phyloP scores from a whole-genome alignment of 2,113 vertebrate genomes.

The Myodes glareolus region DNA sequence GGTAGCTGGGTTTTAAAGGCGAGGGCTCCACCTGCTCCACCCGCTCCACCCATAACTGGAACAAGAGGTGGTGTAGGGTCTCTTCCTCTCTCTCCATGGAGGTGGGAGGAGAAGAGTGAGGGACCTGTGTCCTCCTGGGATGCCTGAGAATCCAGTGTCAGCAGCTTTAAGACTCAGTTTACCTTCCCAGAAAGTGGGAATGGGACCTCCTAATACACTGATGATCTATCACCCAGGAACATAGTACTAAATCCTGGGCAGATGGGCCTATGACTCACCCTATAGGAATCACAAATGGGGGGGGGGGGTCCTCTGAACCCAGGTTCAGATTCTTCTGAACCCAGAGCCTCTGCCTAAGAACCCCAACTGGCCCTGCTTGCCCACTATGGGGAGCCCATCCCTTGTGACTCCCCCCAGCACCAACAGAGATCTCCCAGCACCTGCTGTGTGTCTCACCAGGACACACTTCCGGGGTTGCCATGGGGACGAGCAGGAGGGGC shows the following conservation, averaged over 20 bases:
- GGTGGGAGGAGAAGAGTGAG: neutral
- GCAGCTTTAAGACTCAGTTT: neutral
- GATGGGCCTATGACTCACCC: neutral
- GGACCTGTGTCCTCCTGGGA: neutral
- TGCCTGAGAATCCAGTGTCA: neutral
- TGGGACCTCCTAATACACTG: neutral
- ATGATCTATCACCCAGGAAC: neutral
- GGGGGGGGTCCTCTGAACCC: neutral
- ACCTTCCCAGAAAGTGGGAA: neutral
- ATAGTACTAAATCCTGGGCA: neutral
- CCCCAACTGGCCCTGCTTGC: neutral
- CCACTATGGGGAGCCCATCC: neutral
- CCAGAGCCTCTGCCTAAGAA: neutral
- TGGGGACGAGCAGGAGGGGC: neutral
- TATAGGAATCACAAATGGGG: neutral
- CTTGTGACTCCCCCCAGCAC: neutral
- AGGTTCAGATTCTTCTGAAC: neutral
- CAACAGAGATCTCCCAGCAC: neutral
- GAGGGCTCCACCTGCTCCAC: slow-evolving; percentile 30
- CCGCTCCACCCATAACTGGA: slow-evolving; percentile 55
- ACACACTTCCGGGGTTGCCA: slow-evolving; percentile 28
- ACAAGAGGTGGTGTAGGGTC: slow-evolving; percentile 40
- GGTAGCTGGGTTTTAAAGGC: slow-evolving; percentile 27
- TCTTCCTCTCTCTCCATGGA: no score
- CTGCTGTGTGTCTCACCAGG: neutral